Base-by-base conservation (phyloP, 2,797 vertebrate species). In the Stomatorhinus walkeri region DNA sequence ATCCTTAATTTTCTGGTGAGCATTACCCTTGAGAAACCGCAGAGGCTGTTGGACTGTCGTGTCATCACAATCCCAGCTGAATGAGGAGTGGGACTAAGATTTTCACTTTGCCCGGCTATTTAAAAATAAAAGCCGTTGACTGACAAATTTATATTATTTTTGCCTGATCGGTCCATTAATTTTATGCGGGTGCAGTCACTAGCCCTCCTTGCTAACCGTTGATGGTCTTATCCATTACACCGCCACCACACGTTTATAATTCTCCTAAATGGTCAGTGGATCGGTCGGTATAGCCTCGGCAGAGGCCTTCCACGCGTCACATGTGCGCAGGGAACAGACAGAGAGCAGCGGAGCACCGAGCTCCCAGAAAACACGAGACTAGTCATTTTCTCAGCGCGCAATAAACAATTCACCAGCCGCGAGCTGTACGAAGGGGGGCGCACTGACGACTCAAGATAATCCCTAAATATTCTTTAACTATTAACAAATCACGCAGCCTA, bases 111-210 rank as follows among this genome's bases (percentile, higher is more conserved):
- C 48, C 43, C 83, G 12, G 22, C 46, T 51, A 85, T 85, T 91
- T 52, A 92, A 93, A 94, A 92, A 81, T 81, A 90, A 93, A 93
- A 93, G 93, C 92, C 92, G 85, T 89, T 93, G 93, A 92, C 93
- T 92, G 90, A 92, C 89, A 92, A 94, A 95, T 95, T 95, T 95
- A 93, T 95, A 96, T 96, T 94, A 95, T 96, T 96, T 84, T 95
- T 95, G 93, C 90, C 93, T 94, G 93, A 95, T 94, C 94, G 94
- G 94, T 93, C 95, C 94, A 95, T 96, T 96, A 95, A 93, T 93
- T 95, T 95, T 94, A 96, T 95, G 93, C 94, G 91, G 91, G 92
- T 92, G 92, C 92, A 94, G 91, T 92, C 43, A 22, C 48, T 95
- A 93, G 94, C 94, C 93, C 93, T 91, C 92, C 93, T 95, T 92